Evolutionary conservation across 2,797 vertebrate genomes (phyloP).

Genomic region (Sibirionetta formosa): DNA sequence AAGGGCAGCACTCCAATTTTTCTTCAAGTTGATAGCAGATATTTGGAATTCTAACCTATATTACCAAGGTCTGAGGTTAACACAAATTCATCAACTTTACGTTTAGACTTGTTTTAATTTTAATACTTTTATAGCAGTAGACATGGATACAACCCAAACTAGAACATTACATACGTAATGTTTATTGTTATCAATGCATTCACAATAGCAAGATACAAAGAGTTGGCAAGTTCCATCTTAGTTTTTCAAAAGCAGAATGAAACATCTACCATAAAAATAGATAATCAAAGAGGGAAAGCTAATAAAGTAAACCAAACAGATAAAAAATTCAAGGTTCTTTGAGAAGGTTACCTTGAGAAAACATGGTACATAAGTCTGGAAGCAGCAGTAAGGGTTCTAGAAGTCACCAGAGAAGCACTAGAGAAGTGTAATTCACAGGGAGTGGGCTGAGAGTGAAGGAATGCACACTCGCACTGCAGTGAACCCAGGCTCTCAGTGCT

Average conservation of each 20-base stretch:
- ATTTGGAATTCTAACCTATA: constrained; percentile 9
- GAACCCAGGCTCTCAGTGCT: not conserved
- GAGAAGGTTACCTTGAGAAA: not conserved
- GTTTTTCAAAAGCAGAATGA: not conserved
- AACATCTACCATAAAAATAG: not conserved
- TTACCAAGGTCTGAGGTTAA: constrained; percentile 21
- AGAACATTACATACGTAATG: not conserved
- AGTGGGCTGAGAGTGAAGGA: not conserved
- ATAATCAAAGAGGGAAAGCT: not conserved
- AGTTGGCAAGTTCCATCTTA: not conserved
- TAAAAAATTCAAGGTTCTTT: not conserved
- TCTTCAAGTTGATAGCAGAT: not conserved
- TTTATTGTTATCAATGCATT: not conserved
- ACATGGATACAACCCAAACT: not conserved
- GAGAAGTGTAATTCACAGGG: not conserved
- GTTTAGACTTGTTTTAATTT: not conserved
- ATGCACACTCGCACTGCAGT: not conserved
- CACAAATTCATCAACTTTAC: not conserved
- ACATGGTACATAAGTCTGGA: not conserved
- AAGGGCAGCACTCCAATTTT: constrained; percentile 50
- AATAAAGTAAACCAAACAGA: not conserved
- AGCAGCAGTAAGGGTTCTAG: not conserved
- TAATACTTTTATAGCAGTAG: not conserved
- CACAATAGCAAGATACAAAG: not conserved
- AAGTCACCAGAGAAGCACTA: not conserved